Base-by-base conservation (phyloP, 1,140 invertebrate genomes). In the Orchesella cincta region DNA sequence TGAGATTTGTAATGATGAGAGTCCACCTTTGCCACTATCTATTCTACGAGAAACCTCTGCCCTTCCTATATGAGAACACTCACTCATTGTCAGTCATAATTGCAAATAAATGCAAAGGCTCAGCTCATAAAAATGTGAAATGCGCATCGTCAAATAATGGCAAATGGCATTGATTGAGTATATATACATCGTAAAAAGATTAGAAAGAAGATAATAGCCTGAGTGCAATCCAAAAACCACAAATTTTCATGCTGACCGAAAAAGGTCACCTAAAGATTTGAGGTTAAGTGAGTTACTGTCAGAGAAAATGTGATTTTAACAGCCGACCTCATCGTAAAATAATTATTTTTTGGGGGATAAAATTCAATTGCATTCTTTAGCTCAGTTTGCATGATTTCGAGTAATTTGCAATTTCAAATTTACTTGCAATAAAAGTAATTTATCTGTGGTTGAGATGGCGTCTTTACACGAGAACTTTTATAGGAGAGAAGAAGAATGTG, bases 401-500 rank as follows among this genome's bases (percentile, higher is more conserved):
- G 62, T 67, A 67, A 67, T 67, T 67, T 67, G 62, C 62, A 67
- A 67, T 31, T n/a, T 57, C 39, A 57, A 57, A 26, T 3, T 57
- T 57, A n/a, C 23, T 18, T 57, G 23, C 23, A 14, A 57, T 57
- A 14, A 57, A 14, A 14, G 23, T n/a, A 57, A 57, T 18, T 5
- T 26, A 46, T 46, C 18, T 46, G 5, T 8, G 5, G 39, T 18
- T 8, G 5, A 46, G 39, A 8, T 8, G 5, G 39, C 39, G 18
- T 57, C 8, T 23, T 14, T 57, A 26, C 54, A 57, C 5, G 12
- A 57, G 14, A 14, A 57, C 26, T 26, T 14, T 14, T 3, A 23
- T 57, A 8, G 26, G n/a, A 18, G 39, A 18, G 18, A 57, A 23
- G 23, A 57, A 23, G 23, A 14, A 23, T 14, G 14, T 57, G 23